Conservation (phyloP, 2,797 vertebrate genomes). For the Notolabrus celidotus region DNA sequence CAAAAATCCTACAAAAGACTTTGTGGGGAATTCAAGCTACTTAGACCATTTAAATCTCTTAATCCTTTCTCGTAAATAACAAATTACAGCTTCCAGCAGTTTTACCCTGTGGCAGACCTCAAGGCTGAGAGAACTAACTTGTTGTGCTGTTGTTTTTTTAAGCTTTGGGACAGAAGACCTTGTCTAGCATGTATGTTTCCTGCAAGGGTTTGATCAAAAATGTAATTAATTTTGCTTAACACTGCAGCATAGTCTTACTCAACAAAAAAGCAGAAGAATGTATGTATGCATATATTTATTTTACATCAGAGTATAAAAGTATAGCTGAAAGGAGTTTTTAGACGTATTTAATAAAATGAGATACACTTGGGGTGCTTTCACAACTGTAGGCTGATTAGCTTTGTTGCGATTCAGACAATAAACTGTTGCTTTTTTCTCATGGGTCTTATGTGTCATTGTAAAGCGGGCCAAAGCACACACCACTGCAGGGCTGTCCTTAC, state of each 20-base stretch:
- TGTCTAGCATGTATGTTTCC: neutral
- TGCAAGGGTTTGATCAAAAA: neutral
- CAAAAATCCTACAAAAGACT: slow-evolving; percentile 14
- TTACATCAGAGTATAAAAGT: neutral
- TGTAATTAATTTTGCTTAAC: neutral
- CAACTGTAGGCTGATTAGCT: no score
- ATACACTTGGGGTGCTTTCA: neutral
- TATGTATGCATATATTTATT: neutral
- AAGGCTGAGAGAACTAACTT: slow-evolving; percentile 5
- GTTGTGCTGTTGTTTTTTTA: slow-evolving; percentile 6
- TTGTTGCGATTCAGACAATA: no score
- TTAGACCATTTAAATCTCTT: slow-evolving; percentile 24
- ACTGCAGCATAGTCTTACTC: neutral
- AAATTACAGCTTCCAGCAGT: slow-evolving; percentile 3
- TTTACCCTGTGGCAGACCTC: slow-evolving; percentile 5
- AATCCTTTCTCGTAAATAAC: slow-evolving; percentile 17
- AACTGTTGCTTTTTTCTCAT: no score
- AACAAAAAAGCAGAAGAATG: neutral
- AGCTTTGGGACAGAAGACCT: neutral
- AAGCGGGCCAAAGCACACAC: no score
- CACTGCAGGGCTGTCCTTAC: no score
- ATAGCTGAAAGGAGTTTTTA: neutral
- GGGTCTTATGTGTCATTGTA: no score
- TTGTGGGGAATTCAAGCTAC: slow-evolving; percentile 5
- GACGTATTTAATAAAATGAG: neutral